Evolutionary conservation across 2,888 invertebrate species (phyloP).

Genomic region (Rhagophthalmus giganteus): DNA sequence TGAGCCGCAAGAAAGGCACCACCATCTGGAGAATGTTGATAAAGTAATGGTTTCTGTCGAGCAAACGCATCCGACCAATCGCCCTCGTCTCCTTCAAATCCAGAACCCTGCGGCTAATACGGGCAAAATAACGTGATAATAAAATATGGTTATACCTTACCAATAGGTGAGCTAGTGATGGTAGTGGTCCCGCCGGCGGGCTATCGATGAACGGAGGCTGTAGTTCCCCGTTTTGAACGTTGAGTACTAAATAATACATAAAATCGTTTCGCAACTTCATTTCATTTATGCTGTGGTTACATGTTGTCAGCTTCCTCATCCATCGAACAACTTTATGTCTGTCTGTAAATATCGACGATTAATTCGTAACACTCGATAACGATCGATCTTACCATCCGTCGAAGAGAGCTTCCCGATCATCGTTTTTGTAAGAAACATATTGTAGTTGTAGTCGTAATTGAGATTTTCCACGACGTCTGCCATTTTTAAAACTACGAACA

Average conservation of each 20-base stretch:
- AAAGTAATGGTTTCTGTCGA: constrained; percentile 53
- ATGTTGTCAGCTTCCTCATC: constrained; percentile 57
- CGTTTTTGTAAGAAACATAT: constrained; percentile 57
- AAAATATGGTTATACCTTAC: constrained; percentile 41
- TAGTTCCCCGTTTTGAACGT: constrained; percentile 56
- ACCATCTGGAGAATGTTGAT: constrained; percentile 61
- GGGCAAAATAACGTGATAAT: not conserved
- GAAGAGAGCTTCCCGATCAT: constrained; percentile 54
- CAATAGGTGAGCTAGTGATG: constrained; percentile 54
- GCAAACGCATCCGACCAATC: constrained; percentile 31
- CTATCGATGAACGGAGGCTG: constrained; percentile 57
- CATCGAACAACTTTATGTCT: constrained; percentile 56
- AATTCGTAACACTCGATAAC: not conserved
- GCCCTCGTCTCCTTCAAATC: constrained; percentile 28
- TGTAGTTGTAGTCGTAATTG: constrained; percentile 60
- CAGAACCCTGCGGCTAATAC: constrained; percentile 48
- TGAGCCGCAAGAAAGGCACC: constrained; percentile 62
- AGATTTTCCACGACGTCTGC: constrained; percentile 53
- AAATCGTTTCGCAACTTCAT: constrained; percentile 60
- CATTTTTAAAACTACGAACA: constrained; percentile 44
- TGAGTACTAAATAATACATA: constrained; percentile 58
- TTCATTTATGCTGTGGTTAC: constrained; percentile 56
- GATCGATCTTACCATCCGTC: constrained; percentile 40
- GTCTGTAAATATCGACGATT: constrained; percentile 44
- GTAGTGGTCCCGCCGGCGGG: constrained; percentile 56